Conservation (phyloP, 2,888 invertebrate species). For the Omphaloscelis lunosa region DNA sequence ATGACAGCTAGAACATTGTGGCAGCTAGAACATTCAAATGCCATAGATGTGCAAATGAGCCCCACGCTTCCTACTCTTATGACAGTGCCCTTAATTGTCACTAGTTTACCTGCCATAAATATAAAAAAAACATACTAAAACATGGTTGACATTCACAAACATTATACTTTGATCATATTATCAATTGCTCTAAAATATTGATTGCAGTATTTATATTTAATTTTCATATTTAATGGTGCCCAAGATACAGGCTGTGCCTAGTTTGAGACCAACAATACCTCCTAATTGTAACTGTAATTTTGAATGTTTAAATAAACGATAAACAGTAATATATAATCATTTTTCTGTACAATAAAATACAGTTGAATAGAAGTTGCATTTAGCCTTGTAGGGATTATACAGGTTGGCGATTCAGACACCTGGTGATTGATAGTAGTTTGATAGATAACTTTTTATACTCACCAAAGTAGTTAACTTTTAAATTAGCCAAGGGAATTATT, state of each 20-base stretch:
- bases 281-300: no score
- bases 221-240: no score
- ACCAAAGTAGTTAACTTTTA: constrained; percentile 94
- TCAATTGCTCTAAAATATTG: neutral
- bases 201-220: neutral
- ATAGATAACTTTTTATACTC: constrained; percentile 70
- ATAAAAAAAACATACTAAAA: constrained; percentile 19
- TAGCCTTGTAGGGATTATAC: neutral
- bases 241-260: no score
- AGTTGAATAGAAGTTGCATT: neutral
- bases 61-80: constrained; percentile 94
- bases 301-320: no score
- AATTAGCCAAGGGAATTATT: constrained; percentile 92
- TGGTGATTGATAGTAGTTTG: no score
- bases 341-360: neutral
- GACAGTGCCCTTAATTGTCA: constrained; percentile 96
- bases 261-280: no score
- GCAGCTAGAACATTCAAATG: constrained; percentile 94
- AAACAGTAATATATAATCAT: no score
- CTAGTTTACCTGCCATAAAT: constrained; percentile 92
- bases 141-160: neutral
- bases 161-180: neutral
- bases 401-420: no score
- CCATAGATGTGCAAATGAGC: constrained; percentile 94
- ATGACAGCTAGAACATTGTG: constrained; percentile 92